Percentiles rank a stretch among this genome's conserved stretches.
Conservation (phyloP, 2,113 vertebrate genomes). For the Rafetus swinhoei region DNA sequence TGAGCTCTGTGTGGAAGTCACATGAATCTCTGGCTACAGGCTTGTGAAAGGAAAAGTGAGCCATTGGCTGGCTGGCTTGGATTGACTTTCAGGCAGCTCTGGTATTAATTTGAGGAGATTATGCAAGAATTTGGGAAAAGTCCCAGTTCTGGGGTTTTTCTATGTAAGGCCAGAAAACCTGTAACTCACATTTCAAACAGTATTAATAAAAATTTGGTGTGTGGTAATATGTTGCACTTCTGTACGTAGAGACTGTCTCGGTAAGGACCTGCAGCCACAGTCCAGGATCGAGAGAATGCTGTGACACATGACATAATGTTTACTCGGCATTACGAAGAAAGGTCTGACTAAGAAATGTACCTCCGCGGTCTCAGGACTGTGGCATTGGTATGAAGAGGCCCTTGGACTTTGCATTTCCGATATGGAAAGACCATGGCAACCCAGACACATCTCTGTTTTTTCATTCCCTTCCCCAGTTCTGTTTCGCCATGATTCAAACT, state of each 20-base stretch:
- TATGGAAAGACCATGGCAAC: background rate
- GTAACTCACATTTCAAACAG: background rate
- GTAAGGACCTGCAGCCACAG: background rate
- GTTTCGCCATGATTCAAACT: background rate
- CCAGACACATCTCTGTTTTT: background rate
- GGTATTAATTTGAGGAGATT: constrained; percentile 1
- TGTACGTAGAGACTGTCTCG: fast-evolving
- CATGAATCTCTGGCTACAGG: fast-evolving
- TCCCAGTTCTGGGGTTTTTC: background rate
- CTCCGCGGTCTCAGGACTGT: fast-evolving
- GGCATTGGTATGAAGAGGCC: fast-evolving
- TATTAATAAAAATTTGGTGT: fast-evolving
- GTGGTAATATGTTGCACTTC: background rate
- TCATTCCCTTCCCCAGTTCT: background rate
- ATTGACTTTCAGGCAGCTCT: background rate
- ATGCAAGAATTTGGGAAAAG: constrained; percentile 14
- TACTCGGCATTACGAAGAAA: background rate
- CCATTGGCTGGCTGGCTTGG: background rate
- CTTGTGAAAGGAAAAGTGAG: background rate
- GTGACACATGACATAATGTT: background rate
- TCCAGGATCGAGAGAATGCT: fast-evolving
- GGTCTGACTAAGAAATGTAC: background rate
- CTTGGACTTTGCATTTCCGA: background rate
- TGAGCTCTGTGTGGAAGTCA: fast-evolving
- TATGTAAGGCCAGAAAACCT: background rate